Evolutionary conservation across 2,113 vertebrate genomes (phyloP).

Genomic region (Aix galericulata): DNA sequence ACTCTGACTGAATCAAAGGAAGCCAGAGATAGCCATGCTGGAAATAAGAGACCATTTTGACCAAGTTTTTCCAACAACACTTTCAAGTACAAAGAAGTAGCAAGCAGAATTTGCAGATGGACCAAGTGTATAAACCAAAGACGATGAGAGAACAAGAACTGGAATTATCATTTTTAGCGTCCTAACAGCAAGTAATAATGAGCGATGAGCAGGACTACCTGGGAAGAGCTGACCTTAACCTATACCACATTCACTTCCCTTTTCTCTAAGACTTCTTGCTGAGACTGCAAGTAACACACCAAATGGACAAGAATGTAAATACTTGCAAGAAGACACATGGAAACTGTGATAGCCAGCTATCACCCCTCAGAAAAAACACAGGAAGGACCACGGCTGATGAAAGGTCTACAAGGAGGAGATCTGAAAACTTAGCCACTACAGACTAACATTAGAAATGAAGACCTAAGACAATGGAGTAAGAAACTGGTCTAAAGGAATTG

Average conservation of each 20-base stretch:
- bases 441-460: neutral
- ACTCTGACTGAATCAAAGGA: neutral
- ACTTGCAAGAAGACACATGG: neutral
- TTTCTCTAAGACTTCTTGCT: neutral
- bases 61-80: neutral
- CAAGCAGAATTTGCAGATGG: neutral
- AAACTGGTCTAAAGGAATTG: neutral
- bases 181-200: neutral
- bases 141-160: fast-evolving
- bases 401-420: neutral
- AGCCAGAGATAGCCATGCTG: neutral
- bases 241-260: neutral
- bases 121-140: neutral
- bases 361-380: neutral
- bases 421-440: neutral
- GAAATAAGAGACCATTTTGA: neutral
- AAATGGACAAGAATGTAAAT: neutral
- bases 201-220: neutral
- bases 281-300: neutral
- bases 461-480: neutral
- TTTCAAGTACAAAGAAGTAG: neutral
- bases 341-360: neutral
- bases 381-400: neutral
- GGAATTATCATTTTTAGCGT: neutral
- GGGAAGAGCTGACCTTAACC: neutral